Base-by-base conservation (phyloP, 2,888 invertebrate genomes). In the Cerceris ruficornis region DNA sequence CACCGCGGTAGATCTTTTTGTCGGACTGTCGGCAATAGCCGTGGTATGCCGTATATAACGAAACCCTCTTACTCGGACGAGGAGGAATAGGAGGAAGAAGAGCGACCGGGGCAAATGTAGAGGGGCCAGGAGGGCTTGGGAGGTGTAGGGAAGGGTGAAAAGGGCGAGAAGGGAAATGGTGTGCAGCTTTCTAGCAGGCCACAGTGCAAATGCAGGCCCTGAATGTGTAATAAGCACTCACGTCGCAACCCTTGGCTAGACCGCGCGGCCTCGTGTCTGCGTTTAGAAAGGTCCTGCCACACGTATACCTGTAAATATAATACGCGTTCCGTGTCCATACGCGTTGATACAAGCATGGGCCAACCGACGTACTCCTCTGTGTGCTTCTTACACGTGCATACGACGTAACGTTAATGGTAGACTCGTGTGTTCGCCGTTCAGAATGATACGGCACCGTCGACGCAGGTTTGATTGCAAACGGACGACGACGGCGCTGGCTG, bases 161-260 rank as follows among this genome's bases (percentile, higher is more conserved):
- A 58, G 58, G n/a, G 43, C 43, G 17, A 28, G 58, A 54, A 55
- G 65, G 60, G 68, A 61, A 73, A 81, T 55, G 67, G 70, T 58
- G 74, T 43, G 55, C 61, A 73, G 75, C 81, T 82, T 82, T 69
- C 79, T 80, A 69, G 67, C 83, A 69, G 68, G 83, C 72, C 74
- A 72, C 80, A 77, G 80, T 83, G 84, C 82, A 86, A 87, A 87
- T 81, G 87, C 85, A 82, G 81, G 76, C 81, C 85, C 87, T 90
- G 89, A 90, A 90, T 90, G 90, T 90, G 89, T 90, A 90, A 90
- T 90, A 89, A 89, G 89, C 90, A 90, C 90, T 90, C 88, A 82
- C 80, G 82, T 80, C 76, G 83, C 86, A 82, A 83, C 86, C 88
- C 86, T 84, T 81, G 81, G 82, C 77, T 80, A 78, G 75, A 77